Base-by-base conservation (phyloP, 2,113 vertebrate genomes). In the Oreocharis arfaki region DNA sequence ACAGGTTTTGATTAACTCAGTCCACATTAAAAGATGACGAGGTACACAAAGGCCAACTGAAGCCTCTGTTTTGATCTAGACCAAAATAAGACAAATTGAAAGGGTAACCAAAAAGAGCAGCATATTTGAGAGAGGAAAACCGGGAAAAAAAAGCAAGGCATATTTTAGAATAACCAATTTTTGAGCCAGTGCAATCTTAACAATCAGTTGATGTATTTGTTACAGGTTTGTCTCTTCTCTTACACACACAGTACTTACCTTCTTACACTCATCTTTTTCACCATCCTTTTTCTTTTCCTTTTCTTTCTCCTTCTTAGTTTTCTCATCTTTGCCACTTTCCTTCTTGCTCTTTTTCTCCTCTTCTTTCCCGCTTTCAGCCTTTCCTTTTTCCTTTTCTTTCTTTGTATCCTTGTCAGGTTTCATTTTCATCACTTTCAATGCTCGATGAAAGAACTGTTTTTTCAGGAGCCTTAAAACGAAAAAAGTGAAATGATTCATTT, bases 381-480 rank as follows among this genome's bases (percentile, higher is more conserved):
- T 98, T 93, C 97, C 98, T 94, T 98, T 98, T 95, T 98, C 97
- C 61, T 99, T 99, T 95, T 99, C 99, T 90, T 98, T 99, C 96
- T 99, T 99, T 33, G 95, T 83, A 17, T 99, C 99, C 93, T 99
- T 99, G 84, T 99, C 99, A 10, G 98, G 98, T 77, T 99, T 99
- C 98, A 99, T 99, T 98, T 99, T 99, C 99, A 99, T 99, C 92
- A 99, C 99, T 97, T 99, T 99, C 77, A 99, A 97, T 13, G 99
- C 99, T 67, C 99, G 99, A 95, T 99, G 99, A 96, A 99, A 99
- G 97, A 99, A 99, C 87, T 99, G 99, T 87, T 99, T 99, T 97
- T 99, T 99, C 74, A 99, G 97, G 78, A 99, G 99, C 87, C 99
- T 99, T 96, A 60, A 87, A 96, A 88, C 9, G 24, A 86, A 84